Base-by-base conservation (phyloP, 2,113 vertebrate species). In the Percina caprodes region DNA sequence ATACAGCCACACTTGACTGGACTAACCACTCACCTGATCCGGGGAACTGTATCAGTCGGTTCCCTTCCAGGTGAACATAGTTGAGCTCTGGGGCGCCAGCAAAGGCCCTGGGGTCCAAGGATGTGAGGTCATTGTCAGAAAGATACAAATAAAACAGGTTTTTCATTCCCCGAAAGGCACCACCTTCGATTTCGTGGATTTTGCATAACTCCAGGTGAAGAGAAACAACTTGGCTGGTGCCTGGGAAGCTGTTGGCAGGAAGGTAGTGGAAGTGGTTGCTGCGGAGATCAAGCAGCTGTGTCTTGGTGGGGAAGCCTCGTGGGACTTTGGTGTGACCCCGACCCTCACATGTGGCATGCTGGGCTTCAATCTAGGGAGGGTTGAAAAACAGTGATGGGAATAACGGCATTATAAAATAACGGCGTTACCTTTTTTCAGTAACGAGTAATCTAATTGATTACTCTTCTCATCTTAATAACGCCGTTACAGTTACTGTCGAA, bases 141-240 rank as follows among this genome's bases (percentile, higher is more conserved):
- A 99, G 95, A 91, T 99, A 99, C 68, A 99, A 95, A 83, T 99
- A 99, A n/a, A 97, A 52, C 14, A 99, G 92, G 39, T 77, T 89
- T 49, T 88, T 92, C 95, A 99, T 94, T 1, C 96, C 96, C 0
- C 6, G 82, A 82, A 99, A 93, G 0, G 96, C 96, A 0, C 95
- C 91, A 0, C 89, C 86, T 14, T 92, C 93, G 11, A 99, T 89
- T 2, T 21, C 84, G 0, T 75, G 30, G 35, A 98, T 95, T 85
- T 89, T 71, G 23, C 97, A 98, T 77, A 80, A 60, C 83, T 99
- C 97, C 74, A 99, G 89, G 63, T 98, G 96, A 58, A 99, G 96
- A 0, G 97, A 99, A 30, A 96, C 89, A 11, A 97, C 93, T n/a
- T 85, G 85, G 78, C 88, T 84, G 86, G 95, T 63, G 58, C 94